A percentile compares a stretch with the other conserved stretches of the same genome.
Conservation (phyloP, 2,888 invertebrate genomes). For the Apotomis capreana region DNA sequence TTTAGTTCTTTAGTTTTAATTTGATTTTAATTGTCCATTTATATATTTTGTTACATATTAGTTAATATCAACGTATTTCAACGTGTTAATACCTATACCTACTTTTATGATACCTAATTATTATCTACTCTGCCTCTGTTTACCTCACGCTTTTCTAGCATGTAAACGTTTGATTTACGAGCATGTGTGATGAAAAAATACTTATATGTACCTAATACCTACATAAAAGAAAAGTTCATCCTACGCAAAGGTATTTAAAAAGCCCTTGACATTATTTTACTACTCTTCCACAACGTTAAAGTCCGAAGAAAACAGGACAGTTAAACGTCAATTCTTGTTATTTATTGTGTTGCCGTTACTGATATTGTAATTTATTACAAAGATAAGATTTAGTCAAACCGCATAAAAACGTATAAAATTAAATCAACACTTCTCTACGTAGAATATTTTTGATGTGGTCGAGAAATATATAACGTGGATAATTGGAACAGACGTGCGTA, state of each 20-base stretch:
- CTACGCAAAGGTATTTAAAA: neutral
- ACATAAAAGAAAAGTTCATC: neutral
- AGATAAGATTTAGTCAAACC: neutral
- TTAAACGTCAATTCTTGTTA: neutral
- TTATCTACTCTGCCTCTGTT: too few relatives aligned
- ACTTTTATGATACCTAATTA: too few relatives aligned
- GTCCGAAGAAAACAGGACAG: neutral
- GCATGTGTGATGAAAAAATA: too few relatives aligned
- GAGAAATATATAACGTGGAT: neutral
- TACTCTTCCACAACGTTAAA: neutral
- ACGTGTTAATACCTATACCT: too few relatives aligned
- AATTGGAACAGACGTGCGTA: constrained; percentile 19
- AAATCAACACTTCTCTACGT: neutral
- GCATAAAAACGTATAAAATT: neutral
- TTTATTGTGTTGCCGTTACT: neutral
- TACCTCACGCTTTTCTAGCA: too few relatives aligned
- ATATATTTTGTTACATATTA: too few relatives aligned
- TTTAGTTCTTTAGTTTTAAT: too few relatives aligned
- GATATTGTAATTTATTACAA: neutral
- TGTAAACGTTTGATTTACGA: too few relatives aligned
- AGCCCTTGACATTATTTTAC: neutral
- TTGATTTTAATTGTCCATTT: too few relatives aligned
- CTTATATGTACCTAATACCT: too few relatives aligned
- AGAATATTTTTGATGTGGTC: neutral
- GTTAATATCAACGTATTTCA: too few relatives aligned